Conservation (phyloP, 1,140 invertebrate species). For the Anastatus disparis region DNA sequence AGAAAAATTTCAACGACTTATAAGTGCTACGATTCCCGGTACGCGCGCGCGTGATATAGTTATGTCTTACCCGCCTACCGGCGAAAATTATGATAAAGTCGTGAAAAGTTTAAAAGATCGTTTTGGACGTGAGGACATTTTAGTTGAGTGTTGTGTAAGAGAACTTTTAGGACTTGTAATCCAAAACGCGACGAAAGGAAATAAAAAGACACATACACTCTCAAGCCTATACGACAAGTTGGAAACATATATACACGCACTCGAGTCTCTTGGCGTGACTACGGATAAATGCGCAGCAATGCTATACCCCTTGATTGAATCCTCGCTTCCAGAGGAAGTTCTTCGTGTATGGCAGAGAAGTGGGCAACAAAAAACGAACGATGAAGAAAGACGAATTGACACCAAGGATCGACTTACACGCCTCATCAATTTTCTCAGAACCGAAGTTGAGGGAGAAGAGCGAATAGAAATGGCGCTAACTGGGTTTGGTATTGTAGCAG, state of each 20-base stretch:
- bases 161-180: constrained; percentile 48
- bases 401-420: too few relatives aligned
- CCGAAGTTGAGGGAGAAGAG: too few relatives aligned
- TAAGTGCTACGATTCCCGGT: neutral
- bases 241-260: constrained; percentile 47
- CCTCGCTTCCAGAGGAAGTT: constrained; percentile 52
- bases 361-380: too few relatives aligned
- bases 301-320: constrained; percentile 55
- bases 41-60: constrained; percentile 25
- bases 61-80: constrained; percentile 28
- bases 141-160: constrained; percentile 48
- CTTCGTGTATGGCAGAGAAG: constrained; percentile 47
- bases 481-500: too few relatives aligned
- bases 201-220: constrained; percentile 4
- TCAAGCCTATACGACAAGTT: constrained; percentile 49
- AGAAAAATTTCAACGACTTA: constrained; percentile 19
- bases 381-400: too few relatives aligned
- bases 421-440: too few relatives aligned
- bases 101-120: constrained; percentile 30
- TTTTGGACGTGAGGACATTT: constrained; percentile 46
- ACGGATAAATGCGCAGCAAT: constrained; percentile 51
- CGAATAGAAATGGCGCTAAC: too few relatives aligned
- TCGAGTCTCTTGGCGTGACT: constrained; percentile 52
- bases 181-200: constrained; percentile 23
- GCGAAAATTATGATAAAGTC: constrained; percentile 25